Base-by-base conservation (phyloP, 2,888 invertebrate genomes). In the Cephus pygmeus region DNA sequence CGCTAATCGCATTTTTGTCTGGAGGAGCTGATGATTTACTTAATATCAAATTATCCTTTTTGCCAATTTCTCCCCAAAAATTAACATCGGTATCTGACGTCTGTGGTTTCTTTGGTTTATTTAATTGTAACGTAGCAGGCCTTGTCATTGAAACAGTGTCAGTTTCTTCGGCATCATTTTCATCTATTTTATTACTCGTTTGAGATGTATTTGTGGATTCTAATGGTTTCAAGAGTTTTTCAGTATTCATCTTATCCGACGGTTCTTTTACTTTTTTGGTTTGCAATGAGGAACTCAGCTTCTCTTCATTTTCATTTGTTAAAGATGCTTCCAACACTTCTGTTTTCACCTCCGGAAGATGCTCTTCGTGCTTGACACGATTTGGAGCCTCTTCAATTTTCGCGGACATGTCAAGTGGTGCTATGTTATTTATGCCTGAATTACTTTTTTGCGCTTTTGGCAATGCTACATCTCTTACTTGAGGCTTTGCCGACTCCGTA, bases 381-480 rank as follows among this genome's bases (percentile, higher is more conserved):
- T 71, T 71, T 34, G 71, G 34, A 71, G 34, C 23, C 30, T 31
- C 34, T 34, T 71, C 71, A 34, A 71, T 34, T 33, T 31, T 30
- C 34, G 30, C 2, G 34, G 30, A 71, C 3, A 34, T 33, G 71
- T 15, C 15, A 15, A 34, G 12, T 3, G 12, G 12, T 23, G 71
- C 31, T 31, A 3, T 23, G 71, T 34, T 85, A 86, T 85, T 86
- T 86, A 80, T 82, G 83, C 82, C 86, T 78, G 84, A 73, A 86
- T 85, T 87, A 85, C 87, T 87, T 86, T 85, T 86, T 85, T 86
- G 83, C 82, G 81, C 80, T 84, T 86, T 88, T 87, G 88, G 87
- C 88, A 88, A 80, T 73, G 75, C 34, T 3, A 23, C 30, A 9
- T 30, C 30, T 34, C 23, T 30, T 34, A 34, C 3, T 23, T 33